Conservation (phyloP, 1,140 invertebrate genomes). For the Brachionus koreanus region DNA sequence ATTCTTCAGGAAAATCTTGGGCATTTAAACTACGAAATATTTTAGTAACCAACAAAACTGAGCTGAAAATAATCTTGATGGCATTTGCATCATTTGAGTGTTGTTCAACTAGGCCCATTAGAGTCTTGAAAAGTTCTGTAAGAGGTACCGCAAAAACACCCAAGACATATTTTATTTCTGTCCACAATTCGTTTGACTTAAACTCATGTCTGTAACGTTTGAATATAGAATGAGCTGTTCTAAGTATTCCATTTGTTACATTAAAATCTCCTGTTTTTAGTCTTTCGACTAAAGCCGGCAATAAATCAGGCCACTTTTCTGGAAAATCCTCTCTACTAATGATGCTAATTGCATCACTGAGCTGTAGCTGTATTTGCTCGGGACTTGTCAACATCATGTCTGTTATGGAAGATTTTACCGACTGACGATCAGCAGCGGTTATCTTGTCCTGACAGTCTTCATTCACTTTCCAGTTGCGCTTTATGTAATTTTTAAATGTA, state of each 20-base stretch:
- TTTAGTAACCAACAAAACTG: constrained; percentile 82
- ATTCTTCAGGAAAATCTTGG: constrained; percentile 95
- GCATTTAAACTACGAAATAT: constrained; percentile 93
- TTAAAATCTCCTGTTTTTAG: constrained; percentile 76
- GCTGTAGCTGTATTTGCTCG: constrained; percentile 81
- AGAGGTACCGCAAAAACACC: constrained; percentile 86
- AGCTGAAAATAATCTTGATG: constrained; percentile 81
- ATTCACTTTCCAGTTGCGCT: constrained; percentile 78
- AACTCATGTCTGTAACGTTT: constrained; percentile 92
- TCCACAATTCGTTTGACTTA: constrained; percentile 87
- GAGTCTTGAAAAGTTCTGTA: constrained; percentile 73
- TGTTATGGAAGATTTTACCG: constrained; percentile 80
- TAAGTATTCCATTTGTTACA: constrained; percentile 86
- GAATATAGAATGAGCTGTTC: constrained; percentile 91
- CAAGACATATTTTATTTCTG: constrained; percentile 91
- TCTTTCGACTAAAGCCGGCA: constrained; percentile 76
- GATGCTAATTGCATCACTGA: constrained; percentile 90
- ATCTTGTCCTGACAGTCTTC: constrained; percentile 77
- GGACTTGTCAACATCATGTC: constrained; percentile 86
- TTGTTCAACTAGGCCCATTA: constrained; percentile 14
- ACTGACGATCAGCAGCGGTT: constrained; percentile 70
- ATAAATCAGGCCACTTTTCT: constrained; percentile 82
- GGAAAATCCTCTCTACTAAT: constrained; percentile 92
- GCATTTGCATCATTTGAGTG: constrained; percentile 72
- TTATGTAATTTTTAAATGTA: constrained; percentile 93